Evolutionary conservation across 2,113 vertebrate species (phyloP).

Genomic region (Ameiurus melas): DNA sequence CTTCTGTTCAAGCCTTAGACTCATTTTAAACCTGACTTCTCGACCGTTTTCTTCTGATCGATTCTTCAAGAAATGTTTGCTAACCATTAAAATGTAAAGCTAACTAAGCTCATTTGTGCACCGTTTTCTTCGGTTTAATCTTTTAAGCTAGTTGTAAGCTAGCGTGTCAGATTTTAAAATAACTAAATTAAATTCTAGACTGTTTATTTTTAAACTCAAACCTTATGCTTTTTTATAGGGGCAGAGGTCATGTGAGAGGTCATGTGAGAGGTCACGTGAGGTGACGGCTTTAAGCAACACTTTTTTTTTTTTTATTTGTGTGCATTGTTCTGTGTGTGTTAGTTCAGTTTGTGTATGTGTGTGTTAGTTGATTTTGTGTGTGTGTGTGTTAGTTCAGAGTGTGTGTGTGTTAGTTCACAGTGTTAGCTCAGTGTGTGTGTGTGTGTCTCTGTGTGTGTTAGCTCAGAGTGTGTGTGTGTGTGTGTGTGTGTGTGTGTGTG

Average conservation of each 20-base stretch:
- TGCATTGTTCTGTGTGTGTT: neutral
- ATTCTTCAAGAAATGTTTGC: neutral
- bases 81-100: neutral
- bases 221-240: constrained; percentile 28
- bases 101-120: too few relatives aligned
- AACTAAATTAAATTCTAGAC: neutral
- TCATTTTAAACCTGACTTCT: too few relatives aligned
- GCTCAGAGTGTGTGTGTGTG: neutral
- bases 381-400: constrained; percentile 55
- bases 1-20: neutral
- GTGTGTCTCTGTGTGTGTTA: too few relatives aligned
- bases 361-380: neutral
- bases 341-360: neutral
- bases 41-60: too few relatives aligned
- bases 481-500: neutral
- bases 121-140: too few relatives aligned
- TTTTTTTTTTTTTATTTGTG: too few relatives aligned
- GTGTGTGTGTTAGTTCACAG: too few relatives aligned
- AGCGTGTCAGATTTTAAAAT: too few relatives aligned
- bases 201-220: neutral
- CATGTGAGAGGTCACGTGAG: constrained; percentile 77
- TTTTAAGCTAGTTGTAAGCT: too few relatives aligned
- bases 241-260: constrained; percentile 80
- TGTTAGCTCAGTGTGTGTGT: neutral
- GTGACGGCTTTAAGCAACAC: constrained; percentile 85